A percentile compares a stretch with the other conserved stretches of the same genome.
phyloP scores from a whole-genome alignment of 2,888 invertebrate genomes.

The Flexamia atlantica region DNA sequence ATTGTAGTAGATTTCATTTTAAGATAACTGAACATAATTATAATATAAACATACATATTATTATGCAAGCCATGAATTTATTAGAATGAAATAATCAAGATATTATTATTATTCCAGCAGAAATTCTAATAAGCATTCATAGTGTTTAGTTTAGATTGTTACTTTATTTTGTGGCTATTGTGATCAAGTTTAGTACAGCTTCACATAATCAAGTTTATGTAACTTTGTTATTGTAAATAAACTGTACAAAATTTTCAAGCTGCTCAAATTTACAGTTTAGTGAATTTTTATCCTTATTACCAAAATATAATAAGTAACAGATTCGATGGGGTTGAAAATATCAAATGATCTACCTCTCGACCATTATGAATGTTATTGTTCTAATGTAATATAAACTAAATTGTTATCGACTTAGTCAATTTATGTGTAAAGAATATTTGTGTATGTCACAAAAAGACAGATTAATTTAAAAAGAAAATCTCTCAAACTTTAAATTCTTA shows the following conservation, averaged over 20 bases:
- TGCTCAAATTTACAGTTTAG: slow-evolving; percentile 5
- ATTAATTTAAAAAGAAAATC: too few species aligned
- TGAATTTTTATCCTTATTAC: neutral
- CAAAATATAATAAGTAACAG: neutral
- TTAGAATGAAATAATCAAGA: neutral
- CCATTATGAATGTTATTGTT: neutral
- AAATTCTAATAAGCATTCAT: neutral
- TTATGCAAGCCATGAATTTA: neutral
- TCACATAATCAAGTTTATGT: slow-evolving; percentile 1
- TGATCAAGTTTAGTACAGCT: slow-evolving; percentile 5
- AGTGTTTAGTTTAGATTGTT: neutral
- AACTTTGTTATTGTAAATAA: slow-evolving; percentile 23
- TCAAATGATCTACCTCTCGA: neutral
- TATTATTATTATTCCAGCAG: neutral
- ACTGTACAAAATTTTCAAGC: neutral
- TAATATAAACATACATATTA: neutral
- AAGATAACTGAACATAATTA: neutral
- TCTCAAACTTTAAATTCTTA: too few species aligned
- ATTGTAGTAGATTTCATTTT: neutral
- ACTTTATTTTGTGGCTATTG: neutral
- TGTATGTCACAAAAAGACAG: neutral
- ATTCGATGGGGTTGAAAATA: neutral
- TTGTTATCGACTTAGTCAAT: neutral
- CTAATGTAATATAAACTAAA: neutral
- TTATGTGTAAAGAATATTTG: neutral